Evolutionary conservation across 2,888 invertebrate species (phyloP), one percentile per base, ranked within the genome.

Genomic region (Chironomus tentans): DNA sequence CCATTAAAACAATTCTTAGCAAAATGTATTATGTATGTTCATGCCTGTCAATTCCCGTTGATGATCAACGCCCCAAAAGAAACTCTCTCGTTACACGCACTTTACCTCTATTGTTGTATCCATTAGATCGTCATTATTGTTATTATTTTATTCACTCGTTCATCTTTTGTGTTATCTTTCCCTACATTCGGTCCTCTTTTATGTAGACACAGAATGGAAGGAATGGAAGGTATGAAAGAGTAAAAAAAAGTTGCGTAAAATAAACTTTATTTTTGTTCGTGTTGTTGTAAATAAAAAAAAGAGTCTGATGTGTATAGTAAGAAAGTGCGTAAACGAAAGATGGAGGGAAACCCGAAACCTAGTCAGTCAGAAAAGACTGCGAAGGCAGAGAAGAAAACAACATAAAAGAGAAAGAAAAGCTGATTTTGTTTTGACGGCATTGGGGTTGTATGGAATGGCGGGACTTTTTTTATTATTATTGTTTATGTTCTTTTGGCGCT

Each of bases 361-460:
- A 56, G 56, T 56, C 56, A 56, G 56, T 56, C 56, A 38, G 56
- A 56, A 56, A 56, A 18, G 56, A 56, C 56, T 56, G 56, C 56
- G n/a, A 15, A 15, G 0, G n/a, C 13, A n/a, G 50, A 69, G 47
- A 47, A 69, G 4, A 15, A 28, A 28, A 38, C 13, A 56, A 56
- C 15, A 56, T 56, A 15, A 38, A 24, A 68, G 28, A 28, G 22
- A 68, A 70, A 15, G 38, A 68, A 47, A 70, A 70, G 70, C 70
- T 70, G 70, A 70, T 70, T 70, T 70, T 70, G 70, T 70, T 70
- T 70, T 70, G 70, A 70, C 70, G 70, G 70, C 56, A 56, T 18
- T 6, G 15, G 56, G 56, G 56, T 56, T 56, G 56, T 56, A 56
- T 56, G 56, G 56, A 56, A 56, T 56, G 56, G n/a, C 56, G 56